Conservation (phyloP, 2,113 vertebrate species). For the Anoura caudifer region DNA sequence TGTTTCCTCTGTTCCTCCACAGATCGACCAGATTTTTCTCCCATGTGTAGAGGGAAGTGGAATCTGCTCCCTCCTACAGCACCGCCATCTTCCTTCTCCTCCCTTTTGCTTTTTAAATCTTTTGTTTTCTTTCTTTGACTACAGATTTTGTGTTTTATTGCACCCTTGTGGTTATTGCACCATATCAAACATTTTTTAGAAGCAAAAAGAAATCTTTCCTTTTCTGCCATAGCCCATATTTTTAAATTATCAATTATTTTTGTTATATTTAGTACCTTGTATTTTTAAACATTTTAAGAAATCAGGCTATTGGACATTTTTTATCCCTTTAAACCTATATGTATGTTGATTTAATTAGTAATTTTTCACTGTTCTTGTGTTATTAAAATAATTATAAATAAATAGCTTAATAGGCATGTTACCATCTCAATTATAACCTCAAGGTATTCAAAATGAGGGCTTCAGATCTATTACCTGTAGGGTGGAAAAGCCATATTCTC, state of each 20-base stretch:
- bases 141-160: background rate
- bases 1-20: too few relatives aligned
- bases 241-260: background rate
- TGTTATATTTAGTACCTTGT: background rate
- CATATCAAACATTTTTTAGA: background rate
- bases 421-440: background rate
- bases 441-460: background rate
- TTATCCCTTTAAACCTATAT: background rate
- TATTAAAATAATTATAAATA: constrained; percentile 37
- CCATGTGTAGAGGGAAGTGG: too few relatives aligned
- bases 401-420: background rate
- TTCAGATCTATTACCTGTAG: background rate
- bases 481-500: background rate
- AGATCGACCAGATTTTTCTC: too few relatives aligned
- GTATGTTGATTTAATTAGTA: background rate
- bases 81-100: too few relatives aligned
- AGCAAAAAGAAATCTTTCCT: background rate
- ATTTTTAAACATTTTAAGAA: background rate
- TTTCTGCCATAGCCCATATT: background rate
- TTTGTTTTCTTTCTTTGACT: background rate
- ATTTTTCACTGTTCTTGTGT: background rate
- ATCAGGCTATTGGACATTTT: background rate
- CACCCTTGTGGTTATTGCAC: background rate
- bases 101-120: background rate
- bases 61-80: too few relatives aligned